Evolutionary conservation across 2,888 invertebrate species (phyloP).

Genomic region (Heteromyza rotundicornis): DNA sequence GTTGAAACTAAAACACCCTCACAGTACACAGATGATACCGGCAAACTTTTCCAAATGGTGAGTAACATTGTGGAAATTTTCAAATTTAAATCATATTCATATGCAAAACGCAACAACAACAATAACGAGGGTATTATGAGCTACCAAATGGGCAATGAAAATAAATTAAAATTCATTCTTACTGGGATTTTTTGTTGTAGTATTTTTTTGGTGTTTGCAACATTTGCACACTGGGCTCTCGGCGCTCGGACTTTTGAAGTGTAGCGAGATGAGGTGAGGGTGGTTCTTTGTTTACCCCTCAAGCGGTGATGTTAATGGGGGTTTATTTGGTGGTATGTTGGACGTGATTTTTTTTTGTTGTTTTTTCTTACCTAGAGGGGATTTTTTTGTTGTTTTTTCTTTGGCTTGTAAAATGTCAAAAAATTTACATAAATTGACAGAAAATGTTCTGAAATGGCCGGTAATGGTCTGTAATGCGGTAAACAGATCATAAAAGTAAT

Average conservation of each 20-base stretch:
- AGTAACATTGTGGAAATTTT: not conserved
- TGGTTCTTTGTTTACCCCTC: too few species aligned
- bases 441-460: constrained; percentile 30
- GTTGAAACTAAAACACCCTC: not conserved
- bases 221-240: too few species aligned
- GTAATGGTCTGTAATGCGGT: constrained; percentile 55
- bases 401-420: constrained; percentile 6
- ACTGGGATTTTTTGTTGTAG: not conserved
- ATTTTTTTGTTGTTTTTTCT: too few species aligned
- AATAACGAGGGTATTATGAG: constrained; percentile 54
- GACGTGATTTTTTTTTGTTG: too few species aligned
- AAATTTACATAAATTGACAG: constrained; percentile 36
- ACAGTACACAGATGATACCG: not conserved
- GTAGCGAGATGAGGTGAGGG: too few species aligned
- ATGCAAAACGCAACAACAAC: constrained; percentile 35
- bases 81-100: not conserved
- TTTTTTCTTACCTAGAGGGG: not conserved
- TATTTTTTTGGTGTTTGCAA: too few species aligned
- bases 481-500: constrained; percentile 61
- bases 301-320: not conserved
- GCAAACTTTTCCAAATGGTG: not conserved
- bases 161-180: constrained; percentile 52
- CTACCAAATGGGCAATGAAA: constrained; percentile 59
- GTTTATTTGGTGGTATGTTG: not conserved
- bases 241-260: too few species aligned